These are phyloP conservation scores for Ondatra zibethicus DNA, from an alignment of 2,113 vertebrate species.

Conservation along the genomic window DNA sequence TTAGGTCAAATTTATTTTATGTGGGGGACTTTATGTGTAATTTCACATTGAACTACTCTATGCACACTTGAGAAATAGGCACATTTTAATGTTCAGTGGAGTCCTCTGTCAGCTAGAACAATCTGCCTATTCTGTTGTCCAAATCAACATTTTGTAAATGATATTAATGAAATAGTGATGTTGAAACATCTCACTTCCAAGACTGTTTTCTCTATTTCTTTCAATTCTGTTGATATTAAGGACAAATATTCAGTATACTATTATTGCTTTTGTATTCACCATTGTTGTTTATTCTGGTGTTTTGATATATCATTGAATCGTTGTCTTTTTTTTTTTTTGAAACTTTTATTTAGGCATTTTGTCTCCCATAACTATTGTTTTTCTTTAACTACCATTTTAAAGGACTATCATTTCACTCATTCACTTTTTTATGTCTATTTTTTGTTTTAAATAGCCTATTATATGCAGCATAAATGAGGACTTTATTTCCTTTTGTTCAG, in stretches of 20 bases:
- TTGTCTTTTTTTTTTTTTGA: background rate
- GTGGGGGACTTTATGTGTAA: background rate
- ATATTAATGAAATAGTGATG: background rate
- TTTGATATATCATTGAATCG: background rate
- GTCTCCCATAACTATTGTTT: background rate
- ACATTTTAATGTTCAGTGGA: background rate
- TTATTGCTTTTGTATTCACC: background rate
- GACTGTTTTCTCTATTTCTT: background rate
- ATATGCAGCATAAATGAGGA: background rate
- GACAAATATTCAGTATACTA: background rate
- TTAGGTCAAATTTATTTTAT: background rate
- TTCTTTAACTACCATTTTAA: background rate
- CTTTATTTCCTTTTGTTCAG: background rate
- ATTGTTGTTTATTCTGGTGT: background rate
- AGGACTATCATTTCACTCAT: background rate
- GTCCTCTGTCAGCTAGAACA: background rate
- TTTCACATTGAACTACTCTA: background rate
- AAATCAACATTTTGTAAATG: background rate
- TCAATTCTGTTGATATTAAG: background rate
- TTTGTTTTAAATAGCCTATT: background rate
- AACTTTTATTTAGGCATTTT: background rate
- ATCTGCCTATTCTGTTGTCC: background rate
- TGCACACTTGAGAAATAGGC: background rate
- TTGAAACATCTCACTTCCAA: background rate
- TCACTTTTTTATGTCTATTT: background rate